Evolutionary conservation across 2,113 vertebrate genomes (phyloP).

Genomic region (Octodon degus): DNA sequence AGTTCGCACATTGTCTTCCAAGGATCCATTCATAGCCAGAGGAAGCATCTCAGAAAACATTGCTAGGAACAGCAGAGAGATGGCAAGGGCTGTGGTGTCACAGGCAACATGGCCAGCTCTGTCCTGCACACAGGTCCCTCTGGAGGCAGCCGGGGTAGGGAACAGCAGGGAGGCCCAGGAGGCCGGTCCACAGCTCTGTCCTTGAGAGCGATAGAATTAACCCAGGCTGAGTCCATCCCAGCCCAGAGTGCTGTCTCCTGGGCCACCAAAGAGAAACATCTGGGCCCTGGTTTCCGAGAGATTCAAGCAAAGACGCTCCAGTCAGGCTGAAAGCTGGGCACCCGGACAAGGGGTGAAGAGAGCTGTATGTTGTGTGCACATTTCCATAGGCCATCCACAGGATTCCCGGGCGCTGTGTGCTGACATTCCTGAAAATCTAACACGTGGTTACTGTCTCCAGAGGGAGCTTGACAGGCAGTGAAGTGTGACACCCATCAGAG

Average conservation of each 20-base stretch:
- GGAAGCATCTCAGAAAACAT: not conserved
- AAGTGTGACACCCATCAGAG: conserved; percentile 37
- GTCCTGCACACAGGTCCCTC: not conserved
- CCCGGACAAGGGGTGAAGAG: not conserved
- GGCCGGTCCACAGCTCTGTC: not conserved
- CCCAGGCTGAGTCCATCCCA: not conserved
- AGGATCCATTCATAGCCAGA: not conserved
- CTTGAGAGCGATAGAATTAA: not conserved
- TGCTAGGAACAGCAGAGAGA: not conserved
- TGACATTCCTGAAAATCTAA: conserved; percentile 67
- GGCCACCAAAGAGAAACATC: conserved; percentile 47
- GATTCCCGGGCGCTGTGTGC: not conserved
- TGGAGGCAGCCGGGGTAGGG: not conserved
- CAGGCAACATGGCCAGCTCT: not conserved
- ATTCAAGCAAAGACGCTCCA: conserved; percentile 41
- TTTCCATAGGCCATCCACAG: conserved; percentile 10
- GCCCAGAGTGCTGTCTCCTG: not conserved
- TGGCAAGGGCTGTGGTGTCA: not conserved
- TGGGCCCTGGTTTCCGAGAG: conserved; percentile 63
- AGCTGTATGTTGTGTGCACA: not conserved
- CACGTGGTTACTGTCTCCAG: conserved; percentile 48
- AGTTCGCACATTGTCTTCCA: not conserved
- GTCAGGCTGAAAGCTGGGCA: conserved; percentile 38
- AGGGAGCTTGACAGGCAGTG: conserved; percentile 55
- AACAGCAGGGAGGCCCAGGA: not conserved